A percentile compares a stretch with the other conserved stretches of the same genome.
Evolutionary conservation across 2,888 invertebrate genomes (phyloP).

Genomic region (Netelia inedita): DNA sequence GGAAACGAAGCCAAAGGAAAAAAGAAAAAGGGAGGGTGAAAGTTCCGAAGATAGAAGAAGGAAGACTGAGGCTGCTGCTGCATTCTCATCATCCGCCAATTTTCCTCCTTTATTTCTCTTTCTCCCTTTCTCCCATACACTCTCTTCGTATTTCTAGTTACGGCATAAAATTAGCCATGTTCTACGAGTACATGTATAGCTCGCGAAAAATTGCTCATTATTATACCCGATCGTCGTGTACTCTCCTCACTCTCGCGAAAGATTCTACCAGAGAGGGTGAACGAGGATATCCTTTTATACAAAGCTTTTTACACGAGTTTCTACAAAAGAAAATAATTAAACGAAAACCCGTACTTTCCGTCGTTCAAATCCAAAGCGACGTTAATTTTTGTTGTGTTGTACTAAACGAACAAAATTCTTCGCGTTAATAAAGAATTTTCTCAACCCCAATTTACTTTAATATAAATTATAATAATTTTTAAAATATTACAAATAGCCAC

Average conservation of each 20-base stretch:
- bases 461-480: too few relatives aligned
- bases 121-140: slow-evolving; percentile 17
- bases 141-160: slow-evolving; percentile 20
- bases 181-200: slow-evolving; percentile 8
- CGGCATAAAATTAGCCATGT: slow-evolving; percentile 40
- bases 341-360: neutral
- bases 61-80: slow-evolving; percentile 3
- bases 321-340: neutral
- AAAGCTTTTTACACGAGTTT: neutral
- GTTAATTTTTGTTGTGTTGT: too few relatives aligned
- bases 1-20: slow-evolving; percentile 21
- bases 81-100: slow-evolving; percentile 59
- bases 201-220: slow-evolving; percentile 58
- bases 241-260: neutral
- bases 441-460: too few relatives aligned
- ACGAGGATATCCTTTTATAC: neutral
- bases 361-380: too few relatives aligned
- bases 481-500: too few relatives aligned
- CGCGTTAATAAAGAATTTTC: too few relatives aligned
- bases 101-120: slow-evolving; percentile 43
- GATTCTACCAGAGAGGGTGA: neutral
- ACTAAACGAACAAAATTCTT: too few relatives aligned
- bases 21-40: slow-evolving; percentile 16
- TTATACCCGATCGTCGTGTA: slow-evolving; percentile 17
- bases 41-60: slow-evolving; percentile 11